Percentiles rank a stretch among this genome's conserved stretches.
phyloP scores from a whole-genome alignment of 2,888 invertebrate genomes.

The Cataglyphis rosenhaueri region DNA sequence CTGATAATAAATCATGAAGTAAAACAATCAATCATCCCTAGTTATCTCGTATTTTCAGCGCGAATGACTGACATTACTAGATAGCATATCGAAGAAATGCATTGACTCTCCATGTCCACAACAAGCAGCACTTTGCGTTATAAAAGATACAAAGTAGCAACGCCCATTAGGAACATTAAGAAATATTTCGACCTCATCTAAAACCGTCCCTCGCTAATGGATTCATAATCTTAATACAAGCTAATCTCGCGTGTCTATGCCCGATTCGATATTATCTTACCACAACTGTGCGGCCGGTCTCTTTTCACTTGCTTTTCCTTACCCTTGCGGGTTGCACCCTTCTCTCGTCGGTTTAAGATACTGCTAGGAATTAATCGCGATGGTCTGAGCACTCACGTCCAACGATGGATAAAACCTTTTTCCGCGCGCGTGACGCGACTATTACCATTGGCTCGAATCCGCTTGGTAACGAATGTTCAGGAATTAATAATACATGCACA shows the following conservation, averaged over 20 bases:
- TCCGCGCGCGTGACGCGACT: conserved; percentile 55
- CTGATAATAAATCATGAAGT: neutral
- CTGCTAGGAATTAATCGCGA: conserved; percentile 55
- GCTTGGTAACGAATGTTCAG: conserved; percentile 46
- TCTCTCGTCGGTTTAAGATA: conserved; percentile 46
- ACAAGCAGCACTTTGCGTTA: conserved; percentile 10
- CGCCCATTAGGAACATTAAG: conserved; percentile 70
- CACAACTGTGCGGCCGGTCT: conserved; percentile 59
- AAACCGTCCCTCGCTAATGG: conserved; percentile 78
- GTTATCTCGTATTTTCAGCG: neutral
- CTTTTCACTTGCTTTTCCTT: conserved; percentile 9
- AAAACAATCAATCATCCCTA: neutral
- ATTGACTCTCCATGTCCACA: neutral
- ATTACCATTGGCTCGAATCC: conserved; percentile 46
- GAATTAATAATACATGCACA: conserved; percentile 54
- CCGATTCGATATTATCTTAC: conserved; percentile 77
- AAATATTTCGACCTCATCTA: conserved; percentile 73
- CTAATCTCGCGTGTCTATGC: conserved; percentile 77
- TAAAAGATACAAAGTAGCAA: conserved; percentile 62
- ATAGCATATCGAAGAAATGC: conserved; percentile 21
- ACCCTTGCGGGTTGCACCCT: conserved; percentile 19
- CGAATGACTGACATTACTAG: neutral
- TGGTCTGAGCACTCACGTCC: conserved; percentile 50
- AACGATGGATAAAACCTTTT: conserved; percentile 54
- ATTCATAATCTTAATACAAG: conserved; percentile 82